Evolutionary conservation across 2,888 invertebrate genomes (phyloP).

Genomic region (Mythimna impura): DNA sequence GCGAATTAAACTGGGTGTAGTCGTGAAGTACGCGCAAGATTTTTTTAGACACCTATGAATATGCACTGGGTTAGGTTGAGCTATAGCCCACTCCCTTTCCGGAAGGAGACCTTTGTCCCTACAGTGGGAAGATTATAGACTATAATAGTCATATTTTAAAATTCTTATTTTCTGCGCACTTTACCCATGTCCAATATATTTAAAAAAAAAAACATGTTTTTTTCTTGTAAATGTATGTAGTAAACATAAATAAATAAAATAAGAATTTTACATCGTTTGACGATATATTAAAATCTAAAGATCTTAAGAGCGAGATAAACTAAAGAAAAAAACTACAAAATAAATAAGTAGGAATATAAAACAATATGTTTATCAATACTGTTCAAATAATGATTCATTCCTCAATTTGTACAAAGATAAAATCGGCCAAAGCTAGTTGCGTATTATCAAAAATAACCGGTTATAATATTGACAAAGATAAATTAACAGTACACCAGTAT

Average conservation of each 20-base stretch:
- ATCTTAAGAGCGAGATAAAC: conserved; percentile 30
- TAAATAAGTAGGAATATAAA: not conserved
- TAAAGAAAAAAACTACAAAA: conserved; percentile 20
- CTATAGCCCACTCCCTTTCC: no score
- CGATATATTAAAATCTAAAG: conserved; percentile 28
- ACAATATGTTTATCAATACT: conserved; percentile 43
- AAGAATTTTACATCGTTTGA: conserved; percentile 28
- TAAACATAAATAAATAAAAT: conserved; percentile 2
- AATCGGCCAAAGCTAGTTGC: conserved; percentile 1
- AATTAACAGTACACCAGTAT: not conserved
- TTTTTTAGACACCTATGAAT: no score
- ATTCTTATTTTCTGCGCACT: not conserved
- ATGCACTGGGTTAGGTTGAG: no score
- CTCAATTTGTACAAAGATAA: conserved; percentile 45
- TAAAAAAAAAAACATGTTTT: not conserved
- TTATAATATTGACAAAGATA: not conserved
- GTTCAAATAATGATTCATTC: conserved; percentile 41
- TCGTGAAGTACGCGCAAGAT: no score
- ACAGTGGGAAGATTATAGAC: no score
- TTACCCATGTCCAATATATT: not conserved
- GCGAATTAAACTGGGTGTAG: no score
- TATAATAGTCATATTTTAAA: not conserved
- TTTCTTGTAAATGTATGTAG: not conserved
- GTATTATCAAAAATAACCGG: conserved; percentile 15
- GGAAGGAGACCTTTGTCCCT: no score